phyloP scores from a whole-genome alignment of 2,888 invertebrate genomes.

The Ferrisia virgata region DNA sequence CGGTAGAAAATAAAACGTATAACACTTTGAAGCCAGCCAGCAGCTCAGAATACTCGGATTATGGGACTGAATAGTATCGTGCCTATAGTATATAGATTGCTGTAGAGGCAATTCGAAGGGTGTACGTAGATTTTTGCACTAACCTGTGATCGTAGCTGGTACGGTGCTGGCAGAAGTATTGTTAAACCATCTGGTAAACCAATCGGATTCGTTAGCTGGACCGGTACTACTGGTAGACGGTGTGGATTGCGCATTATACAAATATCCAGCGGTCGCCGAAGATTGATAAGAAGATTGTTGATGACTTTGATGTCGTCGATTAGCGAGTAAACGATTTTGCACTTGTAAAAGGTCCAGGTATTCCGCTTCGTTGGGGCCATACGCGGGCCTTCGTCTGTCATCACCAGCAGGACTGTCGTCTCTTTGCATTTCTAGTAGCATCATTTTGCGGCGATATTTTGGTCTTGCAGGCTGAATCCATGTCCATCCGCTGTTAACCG shows the following conservation, averaged over 20 bases:
- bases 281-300: conserved; percentile 33
- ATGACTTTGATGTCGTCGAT: conserved; percentile 24
- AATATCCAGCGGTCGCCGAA: conserved; percentile 21
- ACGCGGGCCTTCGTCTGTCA: conserved; percentile 38
- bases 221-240: background rate
- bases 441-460: conserved; percentile 36
- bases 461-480: conserved; percentile 39
- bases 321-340: conserved; percentile 39
- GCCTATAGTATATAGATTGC: too few species aligned
- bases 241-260: conserved; percentile 36
- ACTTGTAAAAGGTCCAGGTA: conserved; percentile 41
- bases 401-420: conserved; percentile 42
- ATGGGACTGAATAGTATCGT: too few species aligned
- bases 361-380: conserved; percentile 36
- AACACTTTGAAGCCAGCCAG: too few species aligned
- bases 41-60: too few species aligned
- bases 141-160: conserved; percentile 20
- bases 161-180: background rate
- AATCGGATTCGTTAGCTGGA: conserved; percentile 39
- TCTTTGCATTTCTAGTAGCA: conserved; percentile 46
- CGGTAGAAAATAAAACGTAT: too few species aligned
- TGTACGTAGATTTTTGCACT: too few species aligned
- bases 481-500: conserved; percentile 40
- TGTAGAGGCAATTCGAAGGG: too few species aligned
- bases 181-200: conserved; percentile 45